A percentile compares a stretch with the other conserved stretches of the same genome.
These are phyloP conservation scores for Mycetomoellerius zeteki DNA, from an alignment of 1,140 invertebrate species.

Conservation along the genomic window DNA sequence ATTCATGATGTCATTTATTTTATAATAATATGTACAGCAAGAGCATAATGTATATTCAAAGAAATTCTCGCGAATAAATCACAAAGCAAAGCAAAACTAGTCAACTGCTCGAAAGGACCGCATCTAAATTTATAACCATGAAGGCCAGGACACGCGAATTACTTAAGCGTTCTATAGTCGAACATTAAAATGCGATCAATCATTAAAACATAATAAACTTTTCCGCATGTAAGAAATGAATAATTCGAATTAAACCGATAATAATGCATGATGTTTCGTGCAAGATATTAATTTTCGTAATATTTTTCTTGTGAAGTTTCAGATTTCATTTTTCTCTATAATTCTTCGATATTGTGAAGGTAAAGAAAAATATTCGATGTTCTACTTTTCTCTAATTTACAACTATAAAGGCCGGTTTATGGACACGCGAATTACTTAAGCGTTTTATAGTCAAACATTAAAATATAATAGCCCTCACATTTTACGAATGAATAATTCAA, in stretches of 20 bases:
- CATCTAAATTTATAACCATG: slow-evolving; percentile 26
- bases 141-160: slow-evolving; percentile 20
- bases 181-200: slow-evolving; percentile 23
- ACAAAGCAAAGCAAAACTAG: not conserved
- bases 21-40: slow-evolving; percentile 43
- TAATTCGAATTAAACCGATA: not conserved
- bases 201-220: slow-evolving; percentile 20
- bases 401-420: slow-evolving; percentile 8
- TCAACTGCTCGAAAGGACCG: not conserved
- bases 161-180: not conserved
- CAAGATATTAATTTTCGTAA: not conserved
- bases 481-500: not conserved
- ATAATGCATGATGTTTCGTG: not conserved
- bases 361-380: no score
- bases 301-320: not conserved
- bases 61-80: slow-evolving; percentile 30
- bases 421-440: not conserved
- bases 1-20: slow-evolving; percentile 62
- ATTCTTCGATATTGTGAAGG: no score
- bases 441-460: not conserved
- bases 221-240: not conserved
- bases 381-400: slow-evolving; percentile 9
- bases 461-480: not conserved
- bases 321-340: no score
- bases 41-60: slow-evolving; percentile 20